A percentile compares a stretch with the other conserved stretches of the same genome.
Evolutionary conservation across 2,888 invertebrate genomes (phyloP).

Genomic region (Pandemis heparana): DNA sequence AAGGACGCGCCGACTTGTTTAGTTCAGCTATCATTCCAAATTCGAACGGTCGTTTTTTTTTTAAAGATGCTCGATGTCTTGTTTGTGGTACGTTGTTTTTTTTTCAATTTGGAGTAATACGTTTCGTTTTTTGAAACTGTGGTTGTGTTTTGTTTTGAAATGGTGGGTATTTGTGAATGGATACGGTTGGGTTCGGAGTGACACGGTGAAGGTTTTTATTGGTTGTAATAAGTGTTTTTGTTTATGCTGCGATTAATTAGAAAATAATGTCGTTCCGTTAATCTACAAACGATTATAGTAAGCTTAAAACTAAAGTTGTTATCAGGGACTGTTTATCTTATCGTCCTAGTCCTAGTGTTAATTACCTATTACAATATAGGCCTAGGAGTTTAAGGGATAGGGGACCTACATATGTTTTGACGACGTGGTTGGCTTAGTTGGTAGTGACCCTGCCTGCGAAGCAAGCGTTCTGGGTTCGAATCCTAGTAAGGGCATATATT

Average conservation of each 20-base stretch:
- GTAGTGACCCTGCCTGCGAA: no score
- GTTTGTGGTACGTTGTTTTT: constrained; percentile 27
- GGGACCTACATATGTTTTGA: no score
- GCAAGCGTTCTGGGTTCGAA: no score
- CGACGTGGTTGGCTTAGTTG: no score
- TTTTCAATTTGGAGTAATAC: background rate
- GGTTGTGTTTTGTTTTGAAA: background rate
- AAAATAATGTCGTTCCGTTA: background rate
- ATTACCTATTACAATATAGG: no score
- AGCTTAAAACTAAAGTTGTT: no score
- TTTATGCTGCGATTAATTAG: background rate
- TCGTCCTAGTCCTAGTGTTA: no score
- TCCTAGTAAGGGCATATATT: no score
- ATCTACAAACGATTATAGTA: background rate
- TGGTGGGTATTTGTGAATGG: background rate
- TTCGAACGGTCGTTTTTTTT: constrained; percentile 38
- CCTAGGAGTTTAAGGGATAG: no score
- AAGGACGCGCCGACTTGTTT: constrained; percentile 44
- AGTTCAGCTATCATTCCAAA: constrained; percentile 43
- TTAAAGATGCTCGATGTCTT: background rate
- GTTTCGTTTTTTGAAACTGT: background rate
- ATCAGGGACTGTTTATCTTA: no score
- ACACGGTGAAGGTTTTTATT: background rate
- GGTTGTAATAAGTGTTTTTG: background rate
- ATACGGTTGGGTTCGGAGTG: background rate